Percentiles rank a stretch among this genome's conserved stretches.
These are phyloP conservation scores for Amphimallon solstitiale DNA, from an alignment of 2,888 invertebrate genomes.

Conservation along the genomic window DNA sequence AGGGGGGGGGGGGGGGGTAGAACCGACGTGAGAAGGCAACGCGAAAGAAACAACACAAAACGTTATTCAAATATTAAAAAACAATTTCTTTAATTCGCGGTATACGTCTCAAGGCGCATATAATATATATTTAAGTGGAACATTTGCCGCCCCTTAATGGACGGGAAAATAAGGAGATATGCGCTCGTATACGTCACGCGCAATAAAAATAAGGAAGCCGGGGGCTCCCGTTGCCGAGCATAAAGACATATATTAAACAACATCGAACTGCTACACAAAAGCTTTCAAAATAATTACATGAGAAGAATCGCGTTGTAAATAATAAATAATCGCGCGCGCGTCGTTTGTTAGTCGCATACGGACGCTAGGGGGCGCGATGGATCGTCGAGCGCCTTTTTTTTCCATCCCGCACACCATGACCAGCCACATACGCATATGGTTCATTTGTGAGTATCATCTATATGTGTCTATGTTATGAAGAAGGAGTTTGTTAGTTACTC, in stretches of 20 bases:
- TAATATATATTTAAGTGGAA: conserved; percentile 40
- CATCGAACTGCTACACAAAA: conserved; percentile 46
- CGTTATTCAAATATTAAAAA: conserved; percentile 37
- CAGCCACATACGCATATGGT: conserved; percentile 4
- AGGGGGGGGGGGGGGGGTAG: neutral
- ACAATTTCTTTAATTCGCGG: conserved; percentile 40
- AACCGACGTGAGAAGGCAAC: no score
- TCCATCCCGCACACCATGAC: neutral
- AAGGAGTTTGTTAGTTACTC: conserved; percentile 11
- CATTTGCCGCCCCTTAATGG: conserved; percentile 35
- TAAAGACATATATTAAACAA: conserved; percentile 43
- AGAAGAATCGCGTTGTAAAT: conserved; percentile 49
- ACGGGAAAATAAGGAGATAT: conserved; percentile 31
- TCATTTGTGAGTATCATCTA: neutral
- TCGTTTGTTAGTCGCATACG: conserved; percentile 37
- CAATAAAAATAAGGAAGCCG: conserved; percentile 39
- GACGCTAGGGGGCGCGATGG: conserved; percentile 34
- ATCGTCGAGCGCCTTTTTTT: neutral
- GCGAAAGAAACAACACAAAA: conserved; percentile 4
- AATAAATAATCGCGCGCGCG: conserved; percentile 48
- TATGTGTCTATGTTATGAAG: conserved; percentile 13
- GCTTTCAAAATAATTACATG: conserved; percentile 52
- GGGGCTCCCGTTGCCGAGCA: conserved; percentile 22
- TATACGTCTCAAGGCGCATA: conserved; percentile 38
- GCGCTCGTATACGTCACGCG: conserved; percentile 37